A percentile compares a stretch with the other conserved stretches of the same genome.
phyloP scores from a whole-genome alignment of 1,140 invertebrate genomes.

The Adelges cooleyi region DNA sequence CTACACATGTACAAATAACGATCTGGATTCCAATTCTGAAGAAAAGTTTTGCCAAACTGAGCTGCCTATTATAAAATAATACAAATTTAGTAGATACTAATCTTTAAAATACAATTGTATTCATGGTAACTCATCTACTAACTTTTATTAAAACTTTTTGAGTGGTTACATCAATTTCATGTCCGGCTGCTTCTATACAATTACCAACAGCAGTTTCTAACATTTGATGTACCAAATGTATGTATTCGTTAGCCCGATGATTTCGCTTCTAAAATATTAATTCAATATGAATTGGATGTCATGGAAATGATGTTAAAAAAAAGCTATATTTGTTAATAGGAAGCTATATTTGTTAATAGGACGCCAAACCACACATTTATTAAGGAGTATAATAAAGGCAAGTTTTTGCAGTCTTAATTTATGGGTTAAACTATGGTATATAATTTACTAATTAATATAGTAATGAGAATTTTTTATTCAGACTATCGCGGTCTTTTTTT shows the following conservation, averaged over 20 bases:
- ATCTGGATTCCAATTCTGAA: conserved; percentile 62
- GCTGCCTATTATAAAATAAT: conserved; percentile 52
- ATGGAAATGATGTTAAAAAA: too few relatives aligned
- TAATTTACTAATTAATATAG: too few relatives aligned
- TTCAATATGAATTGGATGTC: too few relatives aligned
- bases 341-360: too few relatives aligned
- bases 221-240: conserved; percentile 71
- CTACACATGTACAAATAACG: conserved; percentile 80
- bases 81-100: neutral
- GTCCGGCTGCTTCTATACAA: conserved; percentile 82
- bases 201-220: conserved; percentile 68
- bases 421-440: too few relatives aligned
- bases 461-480: too few relatives aligned
- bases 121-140: conserved; percentile 34
- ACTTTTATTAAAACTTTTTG: conserved; percentile 83
- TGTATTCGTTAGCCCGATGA: conserved; percentile 86
- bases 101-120: neutral
- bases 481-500: too few relatives aligned
- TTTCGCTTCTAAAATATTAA: conserved; percentile 59
- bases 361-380: too few relatives aligned
- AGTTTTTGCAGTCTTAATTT: too few relatives aligned
- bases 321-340: too few relatives aligned
- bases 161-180: conserved; percentile 72
- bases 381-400: too few relatives aligned
- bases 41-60: conserved; percentile 89